Evolutionary conservation across 1,140 invertebrate genomes (phyloP).

Genomic region (Augochlora pura): DNA sequence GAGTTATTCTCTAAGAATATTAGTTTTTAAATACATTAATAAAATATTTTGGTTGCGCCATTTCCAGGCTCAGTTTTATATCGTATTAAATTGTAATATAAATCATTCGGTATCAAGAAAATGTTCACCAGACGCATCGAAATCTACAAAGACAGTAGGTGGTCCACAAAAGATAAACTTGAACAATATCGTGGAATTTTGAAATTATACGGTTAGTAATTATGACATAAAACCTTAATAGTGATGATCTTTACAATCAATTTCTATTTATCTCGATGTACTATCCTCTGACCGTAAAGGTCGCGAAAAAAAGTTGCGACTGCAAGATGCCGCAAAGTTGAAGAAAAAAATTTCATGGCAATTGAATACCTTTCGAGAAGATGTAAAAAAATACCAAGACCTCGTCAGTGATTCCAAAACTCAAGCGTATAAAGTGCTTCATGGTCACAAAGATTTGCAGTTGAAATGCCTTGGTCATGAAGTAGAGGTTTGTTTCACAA

Average conservation of each 20-base stretch:
- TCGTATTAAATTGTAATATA: neutral
- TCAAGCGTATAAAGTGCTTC: slow-evolving; percentile 79
- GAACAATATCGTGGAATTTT: slow-evolving; percentile 83
- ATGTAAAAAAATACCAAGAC: slow-evolving; percentile 81
- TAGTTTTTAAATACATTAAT: neutral
- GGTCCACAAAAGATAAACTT: slow-evolving; percentile 84
- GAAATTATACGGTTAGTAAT: slow-evolving; percentile 81
- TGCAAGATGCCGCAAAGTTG: slow-evolving; percentile 79
- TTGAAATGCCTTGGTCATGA: slow-evolving; percentile 70
- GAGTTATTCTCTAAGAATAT: slow-evolving; percentile 30
- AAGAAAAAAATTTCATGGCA: slow-evolving; percentile 81
- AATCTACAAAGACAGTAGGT: slow-evolving; percentile 80
- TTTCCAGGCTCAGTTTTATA: neutral
- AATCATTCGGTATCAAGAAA: neutral
- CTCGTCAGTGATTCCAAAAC: slow-evolving; percentile 82
- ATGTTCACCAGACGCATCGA: slow-evolving; percentile 45
- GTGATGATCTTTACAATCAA: too few species aligned
- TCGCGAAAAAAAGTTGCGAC: slow-evolving; percentile 82
- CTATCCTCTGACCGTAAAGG: slow-evolving; percentile 76
- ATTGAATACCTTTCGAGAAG: slow-evolving; percentile 79
- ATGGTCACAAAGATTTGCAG: slow-evolving; percentile 81
- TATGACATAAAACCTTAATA: too few species aligned
- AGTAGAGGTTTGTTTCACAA: slow-evolving; percentile 15
- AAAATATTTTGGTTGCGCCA: neutral
- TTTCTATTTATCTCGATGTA: neutral